phyloP scores from a whole-genome alignment of 2,113 vertebrate genomes.

The Megaptera novaeangliae region DNA sequence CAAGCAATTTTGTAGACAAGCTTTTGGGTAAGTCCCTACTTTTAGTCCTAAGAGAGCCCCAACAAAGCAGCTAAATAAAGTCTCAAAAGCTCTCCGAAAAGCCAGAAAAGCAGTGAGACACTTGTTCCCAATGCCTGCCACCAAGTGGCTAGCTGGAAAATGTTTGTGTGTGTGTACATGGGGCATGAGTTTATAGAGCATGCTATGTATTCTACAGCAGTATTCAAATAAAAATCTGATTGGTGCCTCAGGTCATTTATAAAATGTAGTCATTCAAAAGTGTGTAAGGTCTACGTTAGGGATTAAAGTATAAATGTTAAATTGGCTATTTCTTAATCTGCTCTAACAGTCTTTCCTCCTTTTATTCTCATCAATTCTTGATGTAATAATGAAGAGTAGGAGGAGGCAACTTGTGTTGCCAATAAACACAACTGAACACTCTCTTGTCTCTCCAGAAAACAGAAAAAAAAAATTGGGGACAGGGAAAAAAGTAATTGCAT shows the following conservation, averaged over 20 bases:
- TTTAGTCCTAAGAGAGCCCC: not conserved
- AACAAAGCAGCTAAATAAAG: not conserved
- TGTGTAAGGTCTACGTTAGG: not conserved
- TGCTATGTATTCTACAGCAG: not conserved
- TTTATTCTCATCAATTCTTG: not conserved
- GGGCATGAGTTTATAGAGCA: not conserved
- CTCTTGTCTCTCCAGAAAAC: not conserved
- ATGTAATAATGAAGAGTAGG: not conserved
- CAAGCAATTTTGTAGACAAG: not conserved
- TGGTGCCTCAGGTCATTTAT: conserved; percentile 17
- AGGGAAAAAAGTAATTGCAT: not conserved
- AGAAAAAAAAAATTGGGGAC: not conserved
- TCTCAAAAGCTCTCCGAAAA: not conserved
- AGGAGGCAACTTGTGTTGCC: not conserved
- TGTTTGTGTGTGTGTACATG: not conserved
- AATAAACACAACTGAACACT: conserved; percentile 1
- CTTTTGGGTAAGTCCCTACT: not conserved
- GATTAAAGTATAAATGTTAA: not conserved
- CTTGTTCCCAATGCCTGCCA: conserved; percentile 20
- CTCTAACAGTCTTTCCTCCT: not conserved
- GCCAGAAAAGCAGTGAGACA: not conserved
- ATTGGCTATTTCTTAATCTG: not conserved
- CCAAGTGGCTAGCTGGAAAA: conserved; percentile 21
- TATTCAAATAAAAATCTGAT: conserved; percentile 18
- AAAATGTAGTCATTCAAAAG: not conserved